Base-by-base conservation (phyloP, 2,797 vertebrate species). In the Euthynnus affinis region DNA sequence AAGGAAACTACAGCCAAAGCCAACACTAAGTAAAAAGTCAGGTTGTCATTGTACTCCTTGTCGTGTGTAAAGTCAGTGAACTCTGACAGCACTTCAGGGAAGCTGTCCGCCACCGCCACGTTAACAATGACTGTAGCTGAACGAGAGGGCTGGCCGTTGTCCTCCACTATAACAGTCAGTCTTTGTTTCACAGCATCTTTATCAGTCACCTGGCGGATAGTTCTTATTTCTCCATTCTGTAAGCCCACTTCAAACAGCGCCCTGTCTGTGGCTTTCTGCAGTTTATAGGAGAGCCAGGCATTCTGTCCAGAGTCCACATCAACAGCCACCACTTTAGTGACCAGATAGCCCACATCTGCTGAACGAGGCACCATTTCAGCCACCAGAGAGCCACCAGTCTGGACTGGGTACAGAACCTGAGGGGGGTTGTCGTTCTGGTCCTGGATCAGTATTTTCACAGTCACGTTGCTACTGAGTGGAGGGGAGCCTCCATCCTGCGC, bases 301-400 rank as follows among this genome's bases (percentile, higher is more conserved):
- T 96, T 96, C 84, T 95, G 95, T 82, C 96, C 95, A 3, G 95
- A 95, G 87, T 96, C 96, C 80, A 89, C 88, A 88, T 96, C 95
- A 42, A 96, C 95, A 9, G 96, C 96, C 78, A 96, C 95, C 75
- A 97, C 81, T 94, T 97, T 97, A 84, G 95, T 96, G 23, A 96
- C 95, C 88, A 97, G 88, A 76, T 96, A 96, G 78, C 95, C 96
- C 55, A 95, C 94, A 86, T 96, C 95, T 78, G 93, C 95, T 81
- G 94, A 92, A 75, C 91, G 90, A 0, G 96, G 95, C 9, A 97
- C 93, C 77, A 95, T 94, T 63, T 96, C 95, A 87, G 95, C 93
- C 81, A 96, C 95, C 71, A 94, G 71, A 83, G 95, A 96, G 52
- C 92, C 94, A 15, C 91, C 92, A 57, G 94, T 93, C 60, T 95